Conservation (phyloP, 1,140 invertebrate species). For the Polypedilum pembai region DNA sequence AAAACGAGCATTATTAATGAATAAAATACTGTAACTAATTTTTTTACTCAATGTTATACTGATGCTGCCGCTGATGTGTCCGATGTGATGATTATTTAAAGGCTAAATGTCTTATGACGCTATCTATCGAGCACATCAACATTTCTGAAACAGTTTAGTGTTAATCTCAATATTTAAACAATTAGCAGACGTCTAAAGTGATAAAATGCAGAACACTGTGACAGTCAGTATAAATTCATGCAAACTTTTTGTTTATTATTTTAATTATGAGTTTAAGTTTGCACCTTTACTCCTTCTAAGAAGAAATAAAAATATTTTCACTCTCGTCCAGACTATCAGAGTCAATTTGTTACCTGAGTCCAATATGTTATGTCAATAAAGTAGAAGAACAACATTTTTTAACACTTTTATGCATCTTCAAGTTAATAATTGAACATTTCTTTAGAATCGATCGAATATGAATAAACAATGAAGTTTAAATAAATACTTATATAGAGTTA, state of each 20-base stretch:
- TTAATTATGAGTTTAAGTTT: background rate
- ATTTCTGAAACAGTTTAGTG: background rate
- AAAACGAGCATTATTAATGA: slow-evolving; percentile 20
- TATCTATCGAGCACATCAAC: background rate
- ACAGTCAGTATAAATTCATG: slow-evolving; percentile 5
- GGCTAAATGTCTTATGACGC: background rate
- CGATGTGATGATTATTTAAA: background rate
- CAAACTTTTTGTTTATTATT: background rate
- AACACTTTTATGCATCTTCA: too few relatives aligned
- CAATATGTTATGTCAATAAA: slow-evolving; percentile 8
- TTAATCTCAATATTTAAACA: slow-evolving; percentile 1
- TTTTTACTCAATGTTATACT: slow-evolving; percentile 11
- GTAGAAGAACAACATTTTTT: too few relatives aligned
- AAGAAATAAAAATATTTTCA: background rate
- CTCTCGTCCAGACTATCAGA: background rate
- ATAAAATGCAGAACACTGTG: background rate
- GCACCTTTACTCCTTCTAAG: slow-evolving; percentile 16
- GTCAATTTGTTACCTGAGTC: slow-evolving; percentile 22
- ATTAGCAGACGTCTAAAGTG: slow-evolving; percentile 20
- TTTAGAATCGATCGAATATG: too few relatives aligned
- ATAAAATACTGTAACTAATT: slow-evolving; percentile 24
- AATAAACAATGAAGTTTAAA: too few relatives aligned
- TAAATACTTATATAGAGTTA: too few relatives aligned
- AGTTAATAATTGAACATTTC: too few relatives aligned
- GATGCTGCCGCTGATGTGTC: slow-evolving; percentile 9